These are phyloP conservation scores for Sphenopsis melanotis DNA, from an alignment of 2,797 vertebrate species.

Conservation along the genomic window DNA sequence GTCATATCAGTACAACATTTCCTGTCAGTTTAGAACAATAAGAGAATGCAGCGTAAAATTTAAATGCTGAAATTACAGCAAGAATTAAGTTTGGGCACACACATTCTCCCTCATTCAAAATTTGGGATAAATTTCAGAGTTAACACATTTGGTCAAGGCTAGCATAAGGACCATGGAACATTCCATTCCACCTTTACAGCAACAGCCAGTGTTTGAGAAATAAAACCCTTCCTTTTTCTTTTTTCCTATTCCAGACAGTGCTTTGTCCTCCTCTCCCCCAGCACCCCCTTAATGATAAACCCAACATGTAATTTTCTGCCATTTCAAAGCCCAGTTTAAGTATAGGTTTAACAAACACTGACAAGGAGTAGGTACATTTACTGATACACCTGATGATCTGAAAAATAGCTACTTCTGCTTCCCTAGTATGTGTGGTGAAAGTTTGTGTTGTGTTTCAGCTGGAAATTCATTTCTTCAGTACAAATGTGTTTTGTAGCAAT, in stretches of 20 bases:
- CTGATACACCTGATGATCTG: neutral
- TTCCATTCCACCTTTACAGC: neutral
- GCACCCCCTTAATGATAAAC: neutral
- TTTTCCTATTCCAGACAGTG: neutral
- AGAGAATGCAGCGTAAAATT: neutral
- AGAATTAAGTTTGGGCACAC: neutral
- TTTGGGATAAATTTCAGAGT: neutral
- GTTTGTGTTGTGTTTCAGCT: neutral
- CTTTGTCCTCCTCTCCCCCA: neutral
- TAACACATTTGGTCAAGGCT: neutral
- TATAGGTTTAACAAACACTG: neutral
- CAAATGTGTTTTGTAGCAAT: neutral
- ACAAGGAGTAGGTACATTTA: neutral
- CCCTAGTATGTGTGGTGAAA: neutral
- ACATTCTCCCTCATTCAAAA: neutral
- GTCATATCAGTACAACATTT: neutral
- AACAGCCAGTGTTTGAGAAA: neutral
- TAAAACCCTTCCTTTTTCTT: neutral
- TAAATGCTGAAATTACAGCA: neutral
- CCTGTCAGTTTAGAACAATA: neutral
- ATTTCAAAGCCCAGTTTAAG: slow-evolving; percentile 3
- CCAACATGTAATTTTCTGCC: slow-evolving; percentile 1
- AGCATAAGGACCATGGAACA: neutral
- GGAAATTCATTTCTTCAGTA: neutral
- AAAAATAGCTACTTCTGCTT: neutral